phyloP scores from a whole-genome alignment of 2,113 vertebrate species.

The Thinocorus orbignyianus region DNA sequence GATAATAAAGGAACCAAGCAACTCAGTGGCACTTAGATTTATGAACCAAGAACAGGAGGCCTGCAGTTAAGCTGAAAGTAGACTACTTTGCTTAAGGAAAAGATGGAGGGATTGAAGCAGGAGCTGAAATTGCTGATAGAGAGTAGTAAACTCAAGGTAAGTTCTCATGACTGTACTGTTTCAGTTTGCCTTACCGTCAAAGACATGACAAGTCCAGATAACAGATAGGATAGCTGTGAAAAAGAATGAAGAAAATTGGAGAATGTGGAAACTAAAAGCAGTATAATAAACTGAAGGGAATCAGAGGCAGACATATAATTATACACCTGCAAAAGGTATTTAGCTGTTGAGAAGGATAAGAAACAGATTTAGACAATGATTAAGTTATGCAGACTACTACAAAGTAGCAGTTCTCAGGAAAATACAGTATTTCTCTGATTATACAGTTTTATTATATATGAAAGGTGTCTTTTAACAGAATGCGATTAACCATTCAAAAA shows the following conservation, averaged over 20 bases:
- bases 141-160: background rate
- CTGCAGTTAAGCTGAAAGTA: background rate
- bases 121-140: background rate
- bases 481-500: background rate
- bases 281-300: background rate
- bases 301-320: fast-evolving
- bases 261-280: background rate
- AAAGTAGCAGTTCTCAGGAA: background rate
- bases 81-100: background rate
- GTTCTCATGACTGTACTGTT: background rate
- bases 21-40: background rate
- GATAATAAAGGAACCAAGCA: background rate
- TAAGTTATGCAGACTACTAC: background rate
- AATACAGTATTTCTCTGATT: background rate
- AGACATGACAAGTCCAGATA: background rate
- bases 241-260: background rate
- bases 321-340: background rate
- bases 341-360: background rate
- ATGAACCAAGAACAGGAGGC: background rate
- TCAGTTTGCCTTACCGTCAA: background rate
- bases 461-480: background rate
- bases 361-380: background rate
- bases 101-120: background rate
- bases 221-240: background rate
- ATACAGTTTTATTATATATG: background rate